phyloP scores from a whole-genome alignment of 1,140 invertebrate genomes.

The Trachymyrmex septentrionalis region DNA sequence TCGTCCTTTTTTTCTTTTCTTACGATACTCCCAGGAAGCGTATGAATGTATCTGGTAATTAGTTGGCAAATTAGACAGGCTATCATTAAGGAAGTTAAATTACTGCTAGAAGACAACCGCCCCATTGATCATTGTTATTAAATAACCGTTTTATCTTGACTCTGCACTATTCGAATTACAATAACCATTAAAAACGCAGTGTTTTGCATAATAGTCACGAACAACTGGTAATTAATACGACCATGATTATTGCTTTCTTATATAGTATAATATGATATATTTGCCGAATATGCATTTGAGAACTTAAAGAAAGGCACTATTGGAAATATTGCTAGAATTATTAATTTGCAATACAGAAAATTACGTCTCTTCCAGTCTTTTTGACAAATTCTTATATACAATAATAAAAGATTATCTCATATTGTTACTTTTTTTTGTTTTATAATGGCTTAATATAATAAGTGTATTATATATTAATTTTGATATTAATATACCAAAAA shows the following conservation, averaged over 20 bases:
- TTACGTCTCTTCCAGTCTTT: background rate
- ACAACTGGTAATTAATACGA: conserved; percentile 26
- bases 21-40: background rate
- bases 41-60: conserved; percentile 12
- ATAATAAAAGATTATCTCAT: background rate
- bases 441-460: background rate
- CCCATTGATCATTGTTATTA: background rate
- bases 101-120: background rate
- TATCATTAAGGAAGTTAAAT: conserved; percentile 25
- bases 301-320: background rate
- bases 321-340: background rate
- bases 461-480: too few species aligned
- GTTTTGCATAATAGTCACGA: conserved; percentile 12
- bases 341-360: background rate
- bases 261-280: background rate
- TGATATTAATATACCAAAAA: background rate
- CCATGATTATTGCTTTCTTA: background rate
- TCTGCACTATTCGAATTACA: background rate
- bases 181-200: background rate
- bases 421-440: background rate
- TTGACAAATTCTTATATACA: background rate
- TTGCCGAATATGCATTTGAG: background rate
- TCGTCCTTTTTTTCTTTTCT: background rate
- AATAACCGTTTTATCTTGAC: conserved; percentile 22
- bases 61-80: background rate